Evolutionary conservation across 1,140 invertebrate species (phyloP).

Genomic region (Acyrthosiphon pisum): DNA sequence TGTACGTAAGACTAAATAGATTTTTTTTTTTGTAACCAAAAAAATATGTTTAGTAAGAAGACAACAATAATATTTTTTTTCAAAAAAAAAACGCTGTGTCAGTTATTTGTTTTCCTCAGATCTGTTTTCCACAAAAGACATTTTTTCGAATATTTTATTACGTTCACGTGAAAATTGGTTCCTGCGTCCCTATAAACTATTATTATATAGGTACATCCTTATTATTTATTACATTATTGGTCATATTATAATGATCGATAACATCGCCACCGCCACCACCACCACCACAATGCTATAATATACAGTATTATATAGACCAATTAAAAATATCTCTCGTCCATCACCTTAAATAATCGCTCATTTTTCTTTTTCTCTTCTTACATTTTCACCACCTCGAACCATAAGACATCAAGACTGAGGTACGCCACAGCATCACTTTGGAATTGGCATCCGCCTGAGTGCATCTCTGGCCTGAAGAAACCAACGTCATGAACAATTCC

Average conservation of each 20-base stretch:
- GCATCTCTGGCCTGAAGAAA: neutral
- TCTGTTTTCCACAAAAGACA: neutral
- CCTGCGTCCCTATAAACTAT: neutral
- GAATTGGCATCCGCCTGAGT: neutral
- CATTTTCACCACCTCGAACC: neutral
- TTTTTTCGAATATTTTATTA: neutral
- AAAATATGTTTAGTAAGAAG: slow-evolving; percentile 46
- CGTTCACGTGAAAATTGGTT: neutral
- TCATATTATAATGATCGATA: neutral
- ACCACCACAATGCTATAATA: too few relatives aligned
- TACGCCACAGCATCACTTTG: neutral
- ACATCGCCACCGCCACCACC: too few relatives aligned
- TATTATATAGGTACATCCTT: neutral
- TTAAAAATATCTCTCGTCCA: neutral
- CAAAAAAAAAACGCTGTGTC: slow-evolving; percentile 3
- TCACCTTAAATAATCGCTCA: neutral
- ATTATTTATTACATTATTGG: neutral
- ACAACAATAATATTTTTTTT: slow-evolving; percentile 55
- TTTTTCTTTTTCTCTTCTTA: neutral
- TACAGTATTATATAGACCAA: neutral
- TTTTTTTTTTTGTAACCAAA: slow-evolving; percentile 44
- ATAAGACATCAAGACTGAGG: neutral
- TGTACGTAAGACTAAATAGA: slow-evolving; percentile 56
- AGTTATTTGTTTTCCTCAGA: neutral
- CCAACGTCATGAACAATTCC: neutral